Base-by-base conservation (phyloP, 1,140 invertebrate species). In the Hylyphantes graminicola region DNA sequence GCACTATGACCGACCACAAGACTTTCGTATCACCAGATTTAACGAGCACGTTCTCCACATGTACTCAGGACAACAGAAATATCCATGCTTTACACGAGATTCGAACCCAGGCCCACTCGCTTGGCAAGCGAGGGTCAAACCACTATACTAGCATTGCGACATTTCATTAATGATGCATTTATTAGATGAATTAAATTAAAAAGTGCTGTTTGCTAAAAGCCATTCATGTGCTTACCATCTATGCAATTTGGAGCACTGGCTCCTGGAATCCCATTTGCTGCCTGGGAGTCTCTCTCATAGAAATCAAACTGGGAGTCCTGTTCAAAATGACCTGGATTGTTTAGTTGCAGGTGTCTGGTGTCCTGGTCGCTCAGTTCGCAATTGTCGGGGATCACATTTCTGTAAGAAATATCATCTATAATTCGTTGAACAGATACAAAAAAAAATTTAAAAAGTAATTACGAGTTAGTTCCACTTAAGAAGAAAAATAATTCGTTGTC, bases 291-390 rank as follows among this genome's bases (percentile, higher is more conserved):
- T 85, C 94, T 91, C 89, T 97, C 95, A 87, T 96, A 97, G 89
- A 94, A 97, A 87, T 96, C 95, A 88, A 94, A 96, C 89, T 94
- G 95, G 10, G 94, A 94, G 12, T 93, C 93, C 59, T 91, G 93
- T 87, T 97, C 96, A 88, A 96, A 97, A 88, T 94, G 94, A 65
- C 93, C 92, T 6, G 95, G 94, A 90, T 96, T 96, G 19, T 93
- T 94, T 68, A 95, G 92, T 87, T 96, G 95, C 88, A 96, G 91
- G 87, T 96, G 94, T 63, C 94, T 91, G 0, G 94, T 94, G 88
- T 96, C 95, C 75, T 95, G 92, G 87, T 96, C 95, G 87, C 94
- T 96, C 0, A 97, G 90, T 89, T 97, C 96, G 88, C 96, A 97
- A 88, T 97, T 97, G 85, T 96, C 95, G 4, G 87, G 84, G 64